Evolutionary conservation across 2,888 invertebrate genomes (phyloP), one percentile per base, ranked within the genome.

Genomic region (Charanyca ferruginea): DNA sequence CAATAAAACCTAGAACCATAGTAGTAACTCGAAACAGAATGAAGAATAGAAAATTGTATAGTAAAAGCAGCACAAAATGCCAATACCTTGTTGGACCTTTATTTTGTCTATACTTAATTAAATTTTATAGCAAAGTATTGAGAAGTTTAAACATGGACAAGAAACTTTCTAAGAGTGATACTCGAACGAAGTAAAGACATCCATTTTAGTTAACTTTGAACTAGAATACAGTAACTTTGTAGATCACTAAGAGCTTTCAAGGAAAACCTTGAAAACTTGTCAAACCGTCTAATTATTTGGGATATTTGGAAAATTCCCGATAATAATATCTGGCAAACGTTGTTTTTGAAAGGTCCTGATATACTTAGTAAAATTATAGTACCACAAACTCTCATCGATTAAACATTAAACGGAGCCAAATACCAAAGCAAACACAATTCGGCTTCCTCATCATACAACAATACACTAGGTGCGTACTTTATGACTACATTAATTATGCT

Each of bases 401-500:
- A 28, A 23, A 18, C 48, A 32, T 32, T 47, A 58, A 55, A 66
- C 55, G 57, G 57, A 55, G 32, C 55, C 71, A 73, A 78, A 80
- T 79, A 76, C 65, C 57, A 75, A 72, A 67, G 74, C 79, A 81
- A 85, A 88, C 85, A 83, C 85, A 84, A 81, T 84, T 83, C 80
- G 70, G 84, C 77, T 85, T 83, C 78, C 84, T 86, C 83, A 81
- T 87, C 85, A 85, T 85, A 85, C 82, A 84, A 80, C 78, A 80
- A 71, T 77, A 80, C 77, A 81, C 83, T 85, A 86, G 86, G 85
- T 85, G 85, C 86, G 87, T 88, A 89, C 87, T 91, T 93, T 92
- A 93, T 90, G 90, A 90, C 91, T 92, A 89, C 91, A 94, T 94
- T 92, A 93, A 94, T 95, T 94, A 94, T 94, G 93, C 91, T 89